These are phyloP conservation scores for Meteorus sp. DNA, from an alignment of 1,140 invertebrate species.

Conservation along the genomic window DNA sequence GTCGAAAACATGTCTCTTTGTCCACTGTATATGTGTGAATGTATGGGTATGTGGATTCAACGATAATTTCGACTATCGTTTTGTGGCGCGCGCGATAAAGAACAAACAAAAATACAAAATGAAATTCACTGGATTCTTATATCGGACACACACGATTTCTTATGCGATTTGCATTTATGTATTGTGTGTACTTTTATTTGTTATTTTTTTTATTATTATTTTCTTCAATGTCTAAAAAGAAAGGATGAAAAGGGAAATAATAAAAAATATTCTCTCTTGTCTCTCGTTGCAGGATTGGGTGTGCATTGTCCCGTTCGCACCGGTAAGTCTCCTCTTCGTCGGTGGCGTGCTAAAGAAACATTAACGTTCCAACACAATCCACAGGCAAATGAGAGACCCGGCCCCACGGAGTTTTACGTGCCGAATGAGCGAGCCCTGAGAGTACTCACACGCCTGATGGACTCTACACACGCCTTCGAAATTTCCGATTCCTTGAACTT, in stretches of 20 bases:
- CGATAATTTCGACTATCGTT: conserved; percentile 23
- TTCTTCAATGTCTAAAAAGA: not conserved
- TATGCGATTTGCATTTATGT: not conserved
- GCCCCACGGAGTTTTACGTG: conserved; percentile 43
- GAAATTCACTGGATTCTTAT: conserved; percentile 24
- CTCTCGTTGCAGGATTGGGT: no score
- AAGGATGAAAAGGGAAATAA: conserved; percentile 28
- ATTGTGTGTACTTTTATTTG: not conserved
- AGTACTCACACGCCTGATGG: conserved; percentile 42
- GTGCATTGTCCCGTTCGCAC: conserved; percentile 51
- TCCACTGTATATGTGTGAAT: no score
- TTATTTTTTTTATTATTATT: not conserved
- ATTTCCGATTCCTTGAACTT: conserved; percentile 54
- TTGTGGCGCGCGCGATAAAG: no score
- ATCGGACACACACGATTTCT: conserved; percentile 1
- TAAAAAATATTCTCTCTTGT: conserved; percentile 34
- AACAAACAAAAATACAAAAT: not conserved
- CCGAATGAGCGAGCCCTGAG: conserved; percentile 42
- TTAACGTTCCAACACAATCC: conserved; percentile 55
- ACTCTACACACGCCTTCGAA: conserved; percentile 53
- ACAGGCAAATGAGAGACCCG: conserved; percentile 52
- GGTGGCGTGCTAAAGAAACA: conserved; percentile 52
- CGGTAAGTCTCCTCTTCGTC: conserved; percentile 44
- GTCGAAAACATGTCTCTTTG: conserved; percentile 20
- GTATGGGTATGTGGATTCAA: conserved; percentile 6